Evolutionary conservation across 2,888 invertebrate species (phyloP).

Genomic region (Heliconius aoede): DNA sequence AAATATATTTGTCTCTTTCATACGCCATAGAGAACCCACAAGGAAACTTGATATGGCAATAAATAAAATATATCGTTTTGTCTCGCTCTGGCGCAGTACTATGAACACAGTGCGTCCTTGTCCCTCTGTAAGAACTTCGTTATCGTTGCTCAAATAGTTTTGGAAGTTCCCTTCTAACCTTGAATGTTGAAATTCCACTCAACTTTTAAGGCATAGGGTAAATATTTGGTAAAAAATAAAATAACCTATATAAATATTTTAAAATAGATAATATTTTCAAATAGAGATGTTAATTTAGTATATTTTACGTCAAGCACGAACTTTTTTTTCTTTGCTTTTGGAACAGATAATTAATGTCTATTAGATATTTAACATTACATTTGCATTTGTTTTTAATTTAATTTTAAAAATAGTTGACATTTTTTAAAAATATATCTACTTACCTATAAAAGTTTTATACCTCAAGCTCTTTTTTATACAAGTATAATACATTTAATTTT

Average conservation of each 20-base stretch:
- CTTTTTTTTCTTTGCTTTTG: not conserved
- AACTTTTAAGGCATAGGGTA: conserved; percentile 45
- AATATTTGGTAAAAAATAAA: conserved; percentile 25
- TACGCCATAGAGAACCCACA: conserved; percentile 61
- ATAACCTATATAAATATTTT: conserved; percentile 23
- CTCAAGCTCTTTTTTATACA: no score
- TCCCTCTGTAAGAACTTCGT: conserved; percentile 60
- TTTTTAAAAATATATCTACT: not conserved
- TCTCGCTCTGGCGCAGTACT: conserved; percentile 59
- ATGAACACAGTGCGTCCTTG: conserved; percentile 22
- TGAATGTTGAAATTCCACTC: conserved; percentile 71
- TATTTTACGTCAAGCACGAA: not conserved
- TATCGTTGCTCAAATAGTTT: conserved; percentile 79
- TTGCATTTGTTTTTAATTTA: not conserved
- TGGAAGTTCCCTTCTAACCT: conserved; percentile 76
- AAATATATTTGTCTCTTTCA: conserved; percentile 64
- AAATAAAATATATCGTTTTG: conserved; percentile 69
- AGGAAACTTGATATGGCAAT: conserved; percentile 77
- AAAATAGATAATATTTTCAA: conserved; percentile 10
- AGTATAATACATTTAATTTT: not conserved
- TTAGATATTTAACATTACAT: not conserved
- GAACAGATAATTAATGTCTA: conserved; percentile 1
- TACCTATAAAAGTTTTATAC: not conserved
- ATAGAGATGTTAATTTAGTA: conserved; percentile 3
- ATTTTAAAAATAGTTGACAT: not conserved